phyloP scores from a whole-genome alignment of 1,140 invertebrate species.

The Drosophila nebulosa region DNA sequence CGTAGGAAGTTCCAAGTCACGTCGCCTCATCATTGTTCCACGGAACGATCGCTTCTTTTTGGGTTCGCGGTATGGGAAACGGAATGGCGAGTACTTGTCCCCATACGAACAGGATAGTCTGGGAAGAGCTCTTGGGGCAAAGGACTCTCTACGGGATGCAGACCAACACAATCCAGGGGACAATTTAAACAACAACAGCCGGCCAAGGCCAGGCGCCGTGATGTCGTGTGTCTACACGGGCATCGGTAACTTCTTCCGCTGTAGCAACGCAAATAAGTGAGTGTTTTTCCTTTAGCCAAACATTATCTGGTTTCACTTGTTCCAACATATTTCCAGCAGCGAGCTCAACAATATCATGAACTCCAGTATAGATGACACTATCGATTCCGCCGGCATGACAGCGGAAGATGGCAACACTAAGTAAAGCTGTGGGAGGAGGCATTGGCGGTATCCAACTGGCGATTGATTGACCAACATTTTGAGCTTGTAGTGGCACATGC shows the following conservation, averaged over 20 bases:
- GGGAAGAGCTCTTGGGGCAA: slow-evolving; percentile 22
- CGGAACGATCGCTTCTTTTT: slow-evolving; percentile 79
- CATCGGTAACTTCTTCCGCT: slow-evolving; percentile 61
- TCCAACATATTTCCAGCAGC: slow-evolving; percentile 5
- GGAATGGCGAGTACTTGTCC: slow-evolving; percentile 46
- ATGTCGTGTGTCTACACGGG: slow-evolving; percentile 71
- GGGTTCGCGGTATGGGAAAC: slow-evolving; percentile 78
- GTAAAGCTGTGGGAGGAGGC: slow-evolving; percentile 6
- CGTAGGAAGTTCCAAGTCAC: slow-evolving; percentile 49
- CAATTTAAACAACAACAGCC: background rate
- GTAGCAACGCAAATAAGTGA: slow-evolving; percentile 56
- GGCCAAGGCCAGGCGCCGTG: slow-evolving; percentile 7
- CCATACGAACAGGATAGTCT: slow-evolving; percentile 54
- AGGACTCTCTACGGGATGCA: background rate
- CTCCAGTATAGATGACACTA: slow-evolving; percentile 11
- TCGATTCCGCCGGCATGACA: slow-evolving; percentile 22
- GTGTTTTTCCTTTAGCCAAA: background rate
- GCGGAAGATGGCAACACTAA: slow-evolving; percentile 25
- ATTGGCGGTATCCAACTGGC: slow-evolving; percentile 1
- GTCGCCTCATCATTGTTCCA: slow-evolving; percentile 67
- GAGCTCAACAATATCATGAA: slow-evolving; percentile 32
- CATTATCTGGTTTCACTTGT: background rate
- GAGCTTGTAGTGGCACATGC: slow-evolving; percentile 33
- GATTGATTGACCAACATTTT: slow-evolving; percentile 30
- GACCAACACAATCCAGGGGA: background rate